These are phyloP conservation scores for Isaurus tuberculatus DNA, from an alignment of 92 coral and sea anemone species.

Conservation along the genomic window DNA sequence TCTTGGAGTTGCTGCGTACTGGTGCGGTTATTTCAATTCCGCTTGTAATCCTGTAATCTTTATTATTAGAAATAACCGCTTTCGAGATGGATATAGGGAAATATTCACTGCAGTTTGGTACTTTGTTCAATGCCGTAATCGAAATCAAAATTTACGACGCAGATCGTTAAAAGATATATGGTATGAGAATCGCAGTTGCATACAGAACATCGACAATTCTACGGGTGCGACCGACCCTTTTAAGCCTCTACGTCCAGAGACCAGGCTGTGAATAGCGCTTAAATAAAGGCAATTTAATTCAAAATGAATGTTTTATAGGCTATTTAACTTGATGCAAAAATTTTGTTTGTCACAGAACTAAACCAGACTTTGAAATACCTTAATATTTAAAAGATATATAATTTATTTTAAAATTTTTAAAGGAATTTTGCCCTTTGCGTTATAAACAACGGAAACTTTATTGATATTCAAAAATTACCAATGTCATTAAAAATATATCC, in stretches of 20 bases:
- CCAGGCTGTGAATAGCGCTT: constrained; percentile 53
- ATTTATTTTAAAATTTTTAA: not conserved
- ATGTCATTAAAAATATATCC: not conserved
- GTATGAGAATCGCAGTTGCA: constrained; percentile 49
- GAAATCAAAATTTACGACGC: constrained; percentile 10
- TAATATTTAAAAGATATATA: too few relatives aligned
- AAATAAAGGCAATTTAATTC: not conserved
- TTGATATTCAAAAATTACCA: not conserved
- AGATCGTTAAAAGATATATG: constrained; percentile 54
- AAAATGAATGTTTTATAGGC: not conserved
- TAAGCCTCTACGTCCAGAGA: constrained; percentile 44
- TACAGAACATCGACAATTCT: constrained; percentile 36
- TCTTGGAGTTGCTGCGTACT: constrained; percentile 87
- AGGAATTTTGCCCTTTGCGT: not conserved
- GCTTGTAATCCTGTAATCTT: constrained; percentile 83
- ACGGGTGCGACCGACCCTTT: constrained; percentile 47
- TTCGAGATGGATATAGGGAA: constrained; percentile 86
- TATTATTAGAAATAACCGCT: constrained; percentile 83
- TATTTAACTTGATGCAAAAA: too few relatives aligned
- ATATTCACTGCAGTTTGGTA: constrained; percentile 69
- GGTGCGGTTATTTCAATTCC: constrained; percentile 90
- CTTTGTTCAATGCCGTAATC: constrained; percentile 57
- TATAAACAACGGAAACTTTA: not conserved
- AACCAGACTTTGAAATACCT: too few relatives aligned
- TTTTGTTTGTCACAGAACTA: too few relatives aligned